Base-by-base conservation (phyloP, 2,797 vertebrate species). In the Otolemur crassicaudatus region DNA sequence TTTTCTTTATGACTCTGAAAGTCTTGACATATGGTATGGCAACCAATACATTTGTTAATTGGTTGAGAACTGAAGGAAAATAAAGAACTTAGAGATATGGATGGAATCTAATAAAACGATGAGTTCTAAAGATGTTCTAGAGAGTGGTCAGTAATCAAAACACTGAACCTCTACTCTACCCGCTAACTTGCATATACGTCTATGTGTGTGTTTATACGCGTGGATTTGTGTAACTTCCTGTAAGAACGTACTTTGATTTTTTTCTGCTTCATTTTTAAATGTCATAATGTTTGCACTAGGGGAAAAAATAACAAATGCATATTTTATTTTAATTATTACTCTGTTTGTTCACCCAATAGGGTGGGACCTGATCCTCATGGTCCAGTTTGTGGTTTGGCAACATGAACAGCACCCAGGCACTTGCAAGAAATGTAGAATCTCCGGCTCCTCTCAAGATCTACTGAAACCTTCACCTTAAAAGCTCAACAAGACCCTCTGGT, bases 241-340 rank as follows among this genome's bases (percentile, higher is more conserved):
- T 67, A 81, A 82, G 17, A 65, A 61, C 13, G 17, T 72, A 67
- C 4, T 80, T 85, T 75, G 49, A 40, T 5, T 67, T 58, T 67
- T 69, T 10, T 89, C 29, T 88, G 67, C 56, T 77, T 95, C 58
- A 95, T n/a, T 76, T 90, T 29, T 73, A 96, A 85, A 93, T 87
- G 61, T 72, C 43, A 37, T 53, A 63, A 84, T 87, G 31, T 77
- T 94, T 25, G 67, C 53, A 56, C 12, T 31, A 77, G 20, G n/a
- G 37, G 82, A 29, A 37, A 58, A 93, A 77, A 77, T 88, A 70
- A 69, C 17, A 63, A 80, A 93, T 73, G 5, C 9, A 27, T 27
- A 87, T 63, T 87, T 87, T 73, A 87, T 69, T 87, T 83, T 73
- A 90, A 69, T 53, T 89, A 40, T 49, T 77, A 37, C 73, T 69